A percentile compares a stretch with the other conserved stretches of the same genome.
phyloP scores from a whole-genome alignment of 2,888 invertebrate genomes.

The Dichetophora obliterata region DNA sequence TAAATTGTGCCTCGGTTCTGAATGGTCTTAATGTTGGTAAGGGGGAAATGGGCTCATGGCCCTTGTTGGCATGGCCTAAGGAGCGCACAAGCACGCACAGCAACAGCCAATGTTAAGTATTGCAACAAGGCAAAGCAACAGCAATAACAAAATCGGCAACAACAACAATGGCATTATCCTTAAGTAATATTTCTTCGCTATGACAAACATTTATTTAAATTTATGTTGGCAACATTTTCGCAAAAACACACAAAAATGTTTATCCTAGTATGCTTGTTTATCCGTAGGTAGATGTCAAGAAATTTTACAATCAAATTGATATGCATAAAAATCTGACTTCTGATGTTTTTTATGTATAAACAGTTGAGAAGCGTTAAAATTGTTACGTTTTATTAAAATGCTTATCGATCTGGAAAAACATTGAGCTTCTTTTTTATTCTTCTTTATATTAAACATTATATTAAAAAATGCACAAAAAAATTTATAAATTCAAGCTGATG shows the following conservation, averaged over 20 bases:
- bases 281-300: background rate
- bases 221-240: conserved; percentile 19
- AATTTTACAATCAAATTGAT: conserved; percentile 9
- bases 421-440: background rate
- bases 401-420: conserved; percentile 25
- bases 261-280: background rate
- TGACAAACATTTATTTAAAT: conserved; percentile 31
- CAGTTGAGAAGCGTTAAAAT: no score
- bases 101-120: no score
- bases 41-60: background rate
- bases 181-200: conserved; percentile 24
- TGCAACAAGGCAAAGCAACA: conserved; percentile 1
- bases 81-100: background rate
- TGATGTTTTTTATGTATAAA: background rate
- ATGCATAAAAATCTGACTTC: background rate
- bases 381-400: conserved; percentile 19
- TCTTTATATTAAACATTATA: no score
- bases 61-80: background rate
- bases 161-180: background rate
- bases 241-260: background rate
- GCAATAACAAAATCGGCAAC: background rate
- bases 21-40: background rate
- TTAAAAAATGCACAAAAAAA: no score
- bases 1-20: conserved; percentile 3
- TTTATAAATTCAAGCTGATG: no score